Evolutionary conservation across 2,888 invertebrate species (phyloP), one percentile per base, ranked within the genome.

Genomic region (Cataglyphis livida): DNA sequence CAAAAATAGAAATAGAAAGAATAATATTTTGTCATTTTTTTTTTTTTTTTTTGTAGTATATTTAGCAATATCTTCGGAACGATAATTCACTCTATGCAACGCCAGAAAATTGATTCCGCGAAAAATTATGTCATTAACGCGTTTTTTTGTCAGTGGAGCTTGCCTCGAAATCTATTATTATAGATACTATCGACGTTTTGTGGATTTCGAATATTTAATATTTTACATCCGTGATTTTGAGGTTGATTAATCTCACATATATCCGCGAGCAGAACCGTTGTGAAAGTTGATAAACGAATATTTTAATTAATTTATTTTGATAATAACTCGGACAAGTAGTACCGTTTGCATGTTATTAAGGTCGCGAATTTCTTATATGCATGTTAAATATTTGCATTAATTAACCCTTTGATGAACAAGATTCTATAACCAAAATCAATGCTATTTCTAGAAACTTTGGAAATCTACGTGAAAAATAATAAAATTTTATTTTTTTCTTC

Each of bases 41-140:
- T 48, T 0, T 25, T 25, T 25, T 25, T 25, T 25, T 25, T 25
- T 25, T 21, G 18, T 28, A 54, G n/a, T n/a, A 48, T 25, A 32
- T 41, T 35, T 18, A 21, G 25, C 4, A 48, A 10, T 32, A n/a
- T 15, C 1, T 38, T 1, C 41, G n/a, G 28, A 71, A 44, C 3
- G 35, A 35, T 51, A 12, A 54, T 70, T 9, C 3, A 10, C 3
- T 4, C 15, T 15, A n/a, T 32, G 28, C n/a, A 9, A 7, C n/a
- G 21, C 18, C n/a, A 38, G 12, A 18, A 21, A 25, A 10, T 59
- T 57, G 21, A 18, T 71, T 32, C 59, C 10, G 41, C 12, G 28
- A 18, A 79, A 76, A 71, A 71, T 59, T 71, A 44, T 71, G 73
- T 59, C 57, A 79, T 32, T 78, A 10, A 78, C 44, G n/a, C 18